phyloP scores from a whole-genome alignment of 2,113 vertebrate species.

The Amazona vittata region DNA sequence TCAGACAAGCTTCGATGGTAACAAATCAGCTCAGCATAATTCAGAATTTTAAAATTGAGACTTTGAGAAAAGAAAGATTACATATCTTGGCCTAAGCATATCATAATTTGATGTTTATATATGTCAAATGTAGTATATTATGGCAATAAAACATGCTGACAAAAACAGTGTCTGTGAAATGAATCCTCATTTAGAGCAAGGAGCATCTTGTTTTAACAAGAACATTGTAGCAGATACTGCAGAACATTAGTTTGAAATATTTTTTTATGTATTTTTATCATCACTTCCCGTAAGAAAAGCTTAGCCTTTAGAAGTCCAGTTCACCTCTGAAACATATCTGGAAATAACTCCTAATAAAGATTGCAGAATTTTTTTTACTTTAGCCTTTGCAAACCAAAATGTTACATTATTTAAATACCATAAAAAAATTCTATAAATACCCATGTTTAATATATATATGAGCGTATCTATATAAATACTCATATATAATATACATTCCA shows the following conservation, averaged over 20 bases:
- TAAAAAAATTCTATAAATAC: not conserved
- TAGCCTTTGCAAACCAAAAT: not conserved
- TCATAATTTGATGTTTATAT: constrained; percentile 39
- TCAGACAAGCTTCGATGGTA: constrained; percentile 48
- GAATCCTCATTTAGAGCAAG: not conserved
- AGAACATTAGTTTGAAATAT: not conserved
- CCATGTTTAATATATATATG: not conserved
- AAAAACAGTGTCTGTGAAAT: constrained; percentile 6
- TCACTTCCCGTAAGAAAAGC: not conserved
- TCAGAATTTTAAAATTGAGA: constrained; percentile 50
- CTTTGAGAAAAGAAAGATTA: constrained; percentile 33
- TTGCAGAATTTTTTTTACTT: not conserved
- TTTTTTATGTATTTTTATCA: not conserved
- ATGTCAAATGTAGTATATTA: not conserved
- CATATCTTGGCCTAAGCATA: constrained; percentile 1
- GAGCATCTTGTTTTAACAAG: not conserved
- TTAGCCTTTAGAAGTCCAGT: not conserved
- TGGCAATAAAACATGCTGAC: constrained; percentile 23
- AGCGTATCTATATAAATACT: not conserved
- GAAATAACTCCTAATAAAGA: not conserved
- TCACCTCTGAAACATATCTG: not conserved
- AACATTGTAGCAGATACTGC: not conserved
- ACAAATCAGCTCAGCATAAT: constrained; percentile 52
- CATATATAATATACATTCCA: not conserved
- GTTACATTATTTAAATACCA: not conserved